Evolutionary conservation across 2,797 vertebrate species (phyloP).

Genomic region (Rallus crepitans): DNA sequence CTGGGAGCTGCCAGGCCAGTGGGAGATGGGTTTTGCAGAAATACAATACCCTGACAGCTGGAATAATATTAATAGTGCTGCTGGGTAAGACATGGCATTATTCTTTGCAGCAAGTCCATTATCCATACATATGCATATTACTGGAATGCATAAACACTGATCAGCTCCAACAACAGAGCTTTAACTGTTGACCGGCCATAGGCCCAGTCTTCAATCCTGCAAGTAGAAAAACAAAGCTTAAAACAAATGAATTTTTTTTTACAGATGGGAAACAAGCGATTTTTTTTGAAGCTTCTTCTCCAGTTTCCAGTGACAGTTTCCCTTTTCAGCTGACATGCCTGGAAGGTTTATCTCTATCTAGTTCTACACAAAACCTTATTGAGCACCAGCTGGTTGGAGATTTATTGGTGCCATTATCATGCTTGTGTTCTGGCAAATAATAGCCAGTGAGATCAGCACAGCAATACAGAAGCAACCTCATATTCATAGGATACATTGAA

Average conservation of each 20-base stretch:
- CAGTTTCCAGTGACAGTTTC: background rate
- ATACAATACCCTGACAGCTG: constrained; percentile 23
- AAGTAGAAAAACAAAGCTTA: background rate
- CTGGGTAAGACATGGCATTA: constrained; percentile 14
- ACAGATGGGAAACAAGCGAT: background rate
- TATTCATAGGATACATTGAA: background rate
- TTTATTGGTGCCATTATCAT: background rate
- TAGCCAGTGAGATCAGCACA: background rate
- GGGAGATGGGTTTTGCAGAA: constrained; percentile 21
- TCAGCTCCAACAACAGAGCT: background rate
- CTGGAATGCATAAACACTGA: background rate
- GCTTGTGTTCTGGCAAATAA: background rate
- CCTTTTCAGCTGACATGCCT: background rate
- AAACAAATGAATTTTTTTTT: background rate
- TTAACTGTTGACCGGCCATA: background rate
- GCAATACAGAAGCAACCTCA: background rate
- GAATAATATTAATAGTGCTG: constrained; percentile 8
- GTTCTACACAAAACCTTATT: background rate
- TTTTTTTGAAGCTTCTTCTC: background rate
- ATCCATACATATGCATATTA: background rate
- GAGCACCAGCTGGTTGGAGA: background rate
- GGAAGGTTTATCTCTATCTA: background rate
- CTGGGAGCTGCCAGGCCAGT: background rate
- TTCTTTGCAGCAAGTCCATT: background rate
- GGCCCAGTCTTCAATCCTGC: background rate